These are phyloP conservation scores for Etia nguti DNA, from an alignment of 2,113 vertebrate genomes.

Conservation along the genomic window DNA sequence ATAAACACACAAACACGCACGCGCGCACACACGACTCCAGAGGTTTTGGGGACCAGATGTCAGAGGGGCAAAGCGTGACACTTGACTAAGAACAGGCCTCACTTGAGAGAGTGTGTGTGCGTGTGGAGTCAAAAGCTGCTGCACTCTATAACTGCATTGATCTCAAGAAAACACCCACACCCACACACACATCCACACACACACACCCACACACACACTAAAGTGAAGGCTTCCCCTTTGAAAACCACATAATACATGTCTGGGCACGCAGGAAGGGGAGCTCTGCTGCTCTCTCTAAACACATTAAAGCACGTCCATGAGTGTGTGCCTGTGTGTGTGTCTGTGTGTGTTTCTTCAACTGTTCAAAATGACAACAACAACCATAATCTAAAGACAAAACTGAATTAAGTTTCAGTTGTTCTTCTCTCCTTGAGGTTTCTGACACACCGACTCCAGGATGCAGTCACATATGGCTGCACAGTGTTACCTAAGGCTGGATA, in stretches of 20 bases:
- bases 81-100: constrained; percentile 64
- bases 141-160: constrained; percentile 53
- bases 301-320: constrained; percentile 32
- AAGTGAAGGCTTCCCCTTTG: constrained; percentile 65
- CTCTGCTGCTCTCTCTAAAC: constrained; percentile 42
- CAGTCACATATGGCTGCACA: neutral
- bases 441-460: neutral
- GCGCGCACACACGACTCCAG: constrained; percentile 26
- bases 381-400: constrained; percentile 12
- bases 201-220: constrained; percentile 8
- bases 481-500: neutral
- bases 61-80: constrained; percentile 52
- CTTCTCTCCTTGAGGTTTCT: neutral
- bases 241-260: constrained; percentile 65
- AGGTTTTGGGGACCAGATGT: constrained; percentile 60
- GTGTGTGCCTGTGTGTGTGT: neutral
- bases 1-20: constrained; percentile 13
- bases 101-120: neutral
- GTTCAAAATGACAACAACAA: constrained; percentile 5
- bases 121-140: constrained; percentile 14
- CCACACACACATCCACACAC: neutral
- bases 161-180: constrained; percentile 37
- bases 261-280: constrained; percentile 45
- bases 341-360: neutral
- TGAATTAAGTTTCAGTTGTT: constrained; percentile 1